Evolutionary conservation across 2,888 invertebrate genomes (phyloP), one percentile per base, ranked within the genome.

Genomic region (Drosophila eohydei): DNA sequence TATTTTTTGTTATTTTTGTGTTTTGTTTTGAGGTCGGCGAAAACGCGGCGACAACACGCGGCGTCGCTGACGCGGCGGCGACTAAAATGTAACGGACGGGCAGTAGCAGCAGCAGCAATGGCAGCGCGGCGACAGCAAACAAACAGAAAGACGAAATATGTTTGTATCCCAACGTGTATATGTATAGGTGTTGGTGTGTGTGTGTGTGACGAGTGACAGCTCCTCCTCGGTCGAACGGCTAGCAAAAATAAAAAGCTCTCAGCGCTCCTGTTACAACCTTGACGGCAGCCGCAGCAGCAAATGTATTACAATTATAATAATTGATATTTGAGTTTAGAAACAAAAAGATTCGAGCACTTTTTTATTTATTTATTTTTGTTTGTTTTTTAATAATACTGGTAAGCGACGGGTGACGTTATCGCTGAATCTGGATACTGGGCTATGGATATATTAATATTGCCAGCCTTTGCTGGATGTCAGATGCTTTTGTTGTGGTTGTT

Each of bases 341-440:
- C 79, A 81, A 88, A 74, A 77, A 78, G 88, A 87, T 86, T 87
- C 86, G 86, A 86, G 83, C 86, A 83, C 74, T 80, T 68, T 60
- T 68, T 60, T 62, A 28, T 46, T 46, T 14, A 12, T 58, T 52
- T 36, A 7, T 3, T 21, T 26, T 36, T 14, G 0, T 28, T 30
- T 48, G 2, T n/a, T 28, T n/a, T 50, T 48, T 30, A 9, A 48
- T 81, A 82, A 84, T 82, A 84, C 84, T 84, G 85, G 40, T 62
- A 16, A 21, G 59, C 40, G 38, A 41, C 48, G 64, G 69, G 34
- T 84, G 84, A 84, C 80, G 87, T 83, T 84, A 81, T 86, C 80
- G 74, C 71, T 74, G 75, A 67, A 67, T 73, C 63, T 58, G 34
- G 38, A 28, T 32, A 50, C 61, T 66, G 56, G 43, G 58, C 57